Base-by-base conservation (phyloP, 2,888 invertebrate species). In the Brachycybe producta region DNA sequence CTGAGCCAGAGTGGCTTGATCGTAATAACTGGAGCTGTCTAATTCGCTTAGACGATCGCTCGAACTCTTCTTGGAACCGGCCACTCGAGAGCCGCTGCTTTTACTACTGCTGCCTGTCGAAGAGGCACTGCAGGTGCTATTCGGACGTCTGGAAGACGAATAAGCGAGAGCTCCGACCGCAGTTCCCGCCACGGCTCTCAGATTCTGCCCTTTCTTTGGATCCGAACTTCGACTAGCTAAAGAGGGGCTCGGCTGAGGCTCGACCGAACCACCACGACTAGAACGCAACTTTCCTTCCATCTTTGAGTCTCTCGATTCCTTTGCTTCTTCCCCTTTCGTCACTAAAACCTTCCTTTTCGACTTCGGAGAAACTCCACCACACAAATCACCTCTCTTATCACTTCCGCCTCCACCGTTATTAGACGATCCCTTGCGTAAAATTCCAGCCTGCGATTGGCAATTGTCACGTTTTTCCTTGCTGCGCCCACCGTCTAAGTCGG, bases 71-170 rank as follows among this genome's bases (percentile, higher is more conserved):
- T 51, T 51, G 21, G 46, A 41, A 27, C 49, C 49, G 21, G 42
- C 27, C 17, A 52, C 46, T 42, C 56, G 57, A 2, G 60, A 59
- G 21, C 51, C 34, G 15, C 61, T 57, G 2, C 52, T 54, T 53
- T 61, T 62, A 53, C 63, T 63, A n/a, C 64, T 62, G 54, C 63
- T 64, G 5, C 64, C 63, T 15, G 58, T 60, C 5, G 65, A 65
- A 3, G 61, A 61, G 4, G 59, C 62, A 49, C 64, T 64, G 5
- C 62, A 61, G 46, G 63, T 63, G 55, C 64, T 64, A 19, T 62
- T 58, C 5, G 66, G 64, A 39, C 65, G 54, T 17, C 64, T 57
- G 54, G 61, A 63, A 5, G 62, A 62, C 52, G 60, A 62, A 8
- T 17, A 24, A n/a, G 58, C 58, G 5, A 57, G 26, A 2, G 40